phyloP scores from a whole-genome alignment of 2,113 vertebrate genomes.

The Siniperca chuatsi region DNA sequence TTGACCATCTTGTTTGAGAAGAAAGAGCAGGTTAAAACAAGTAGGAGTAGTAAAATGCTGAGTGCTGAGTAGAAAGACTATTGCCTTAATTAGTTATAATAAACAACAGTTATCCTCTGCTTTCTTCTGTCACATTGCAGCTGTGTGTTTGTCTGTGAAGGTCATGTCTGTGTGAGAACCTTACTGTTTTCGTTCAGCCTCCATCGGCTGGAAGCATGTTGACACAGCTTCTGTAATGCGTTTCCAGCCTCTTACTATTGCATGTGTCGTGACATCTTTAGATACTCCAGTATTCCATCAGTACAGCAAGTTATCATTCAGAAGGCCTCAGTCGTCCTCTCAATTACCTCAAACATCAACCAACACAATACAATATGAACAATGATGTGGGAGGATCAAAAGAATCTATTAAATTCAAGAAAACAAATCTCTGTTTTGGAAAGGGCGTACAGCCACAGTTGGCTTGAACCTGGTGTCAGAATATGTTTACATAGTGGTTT shows the following conservation, averaged over 20 bases:
- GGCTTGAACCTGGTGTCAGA: conserved; percentile 24
- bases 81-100: conserved; percentile 23
- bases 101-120: conserved; percentile 13
- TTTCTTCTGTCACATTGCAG: conserved; percentile 27
- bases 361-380: conserved; percentile 4
- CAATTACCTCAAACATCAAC: conserved; percentile 30
- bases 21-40: background rate
- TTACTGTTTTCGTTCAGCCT: conserved; percentile 13
- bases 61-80: background rate
- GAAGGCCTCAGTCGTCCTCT: conserved; percentile 4
- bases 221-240: conserved; percentile 17
- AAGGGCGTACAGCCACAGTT: background rate
- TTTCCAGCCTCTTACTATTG: background rate
- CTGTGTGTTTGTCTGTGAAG: conserved; percentile 48
- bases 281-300: background rate
- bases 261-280: background rate
- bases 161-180: conserved; percentile 48
- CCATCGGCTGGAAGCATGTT: background rate
- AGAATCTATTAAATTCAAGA: conserved; percentile 22
- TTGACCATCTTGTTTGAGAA: conserved; percentile 1
- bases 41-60: background rate
- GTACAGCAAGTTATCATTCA: background rate
- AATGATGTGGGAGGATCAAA: conserved; percentile 52
- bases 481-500: conserved; percentile 2
- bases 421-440: conserved; percentile 42